phyloP scores from a whole-genome alignment of 2,113 vertebrate species.

The Mus spicilegus region DNA sequence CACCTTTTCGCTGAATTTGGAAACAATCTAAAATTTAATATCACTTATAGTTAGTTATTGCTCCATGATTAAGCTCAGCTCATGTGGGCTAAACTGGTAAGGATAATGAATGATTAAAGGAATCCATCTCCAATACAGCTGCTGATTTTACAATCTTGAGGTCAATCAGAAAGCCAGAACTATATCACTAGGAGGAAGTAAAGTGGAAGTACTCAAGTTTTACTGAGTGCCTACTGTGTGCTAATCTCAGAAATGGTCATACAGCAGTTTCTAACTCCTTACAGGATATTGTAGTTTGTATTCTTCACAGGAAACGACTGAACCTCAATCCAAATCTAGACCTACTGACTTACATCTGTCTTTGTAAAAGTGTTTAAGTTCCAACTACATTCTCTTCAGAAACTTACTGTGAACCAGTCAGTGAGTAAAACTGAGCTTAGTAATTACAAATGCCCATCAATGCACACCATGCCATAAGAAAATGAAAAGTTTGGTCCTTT shows the following conservation, averaged over 20 bases:
- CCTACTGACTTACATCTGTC: neutral
- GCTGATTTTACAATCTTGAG: neutral
- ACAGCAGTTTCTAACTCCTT: neutral
- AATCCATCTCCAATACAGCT: neutral
- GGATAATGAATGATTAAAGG: neutral
- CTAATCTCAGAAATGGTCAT: neutral
- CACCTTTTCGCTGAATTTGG: neutral
- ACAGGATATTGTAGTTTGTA: neutral
- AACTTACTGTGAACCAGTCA: neutral
- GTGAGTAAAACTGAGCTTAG: neutral
- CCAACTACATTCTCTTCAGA: neutral
- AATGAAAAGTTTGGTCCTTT: neutral
- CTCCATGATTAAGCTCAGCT: neutral
- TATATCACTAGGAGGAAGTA: neutral
- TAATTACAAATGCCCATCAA: neutral
- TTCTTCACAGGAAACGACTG: neutral
- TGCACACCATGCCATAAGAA: neutral
- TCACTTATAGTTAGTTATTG: neutral
- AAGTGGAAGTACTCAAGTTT: neutral
- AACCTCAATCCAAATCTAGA: neutral
- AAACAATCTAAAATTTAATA: neutral
- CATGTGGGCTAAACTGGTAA: neutral
- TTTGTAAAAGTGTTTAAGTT: conserved; percentile 20
- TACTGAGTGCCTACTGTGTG: neutral
- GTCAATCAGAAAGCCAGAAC: neutral